A percentile compares a stretch with the other conserved stretches of the same genome.
These are phyloP conservation scores for Hypomecis atomaria DNA, from an alignment of 2,888 invertebrate species.

Conservation along the genomic window DNA sequence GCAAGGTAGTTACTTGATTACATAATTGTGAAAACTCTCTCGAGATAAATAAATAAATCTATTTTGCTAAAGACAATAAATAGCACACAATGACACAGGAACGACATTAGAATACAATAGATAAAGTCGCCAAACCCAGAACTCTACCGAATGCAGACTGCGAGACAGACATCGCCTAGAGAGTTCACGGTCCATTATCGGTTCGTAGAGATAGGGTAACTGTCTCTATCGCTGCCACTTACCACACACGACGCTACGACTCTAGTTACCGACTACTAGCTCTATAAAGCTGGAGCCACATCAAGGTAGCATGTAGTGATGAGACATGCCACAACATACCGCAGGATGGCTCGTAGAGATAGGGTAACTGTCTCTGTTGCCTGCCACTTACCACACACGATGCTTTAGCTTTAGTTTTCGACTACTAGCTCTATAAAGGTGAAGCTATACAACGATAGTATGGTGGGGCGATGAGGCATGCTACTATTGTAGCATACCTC, in stretches of 20 bases:
- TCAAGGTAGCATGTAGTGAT: neutral
- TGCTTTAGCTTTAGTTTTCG: slow-evolving; percentile 55
- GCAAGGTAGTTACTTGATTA: too few species aligned
- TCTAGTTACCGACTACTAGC: slow-evolving; percentile 55
- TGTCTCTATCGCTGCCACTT: slow-evolving; percentile 71
- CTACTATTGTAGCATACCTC: too few species aligned
- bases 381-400: slow-evolving; percentile 62
- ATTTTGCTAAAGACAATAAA: too few species aligned
- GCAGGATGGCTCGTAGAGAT: slow-evolving; percentile 65
- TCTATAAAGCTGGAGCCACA: slow-evolving; percentile 9
- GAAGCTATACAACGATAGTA: too few species aligned
- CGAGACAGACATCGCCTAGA: slow-evolving; percentile 67
- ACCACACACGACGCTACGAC: slow-evolving; percentile 51
- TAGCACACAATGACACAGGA: neutral
- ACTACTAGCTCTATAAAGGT: slow-evolving; percentile 38
- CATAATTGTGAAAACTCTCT: too few species aligned
- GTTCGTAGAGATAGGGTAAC: slow-evolving; percentile 69
- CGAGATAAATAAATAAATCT: too few species aligned
- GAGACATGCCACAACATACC: neutral
- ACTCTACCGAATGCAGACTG: slow-evolving; percentile 23
- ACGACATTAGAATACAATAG: slow-evolving; percentile 15
- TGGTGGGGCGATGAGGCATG: too few species aligned
- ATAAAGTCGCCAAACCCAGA: slow-evolving; percentile 21
- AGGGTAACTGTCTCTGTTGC: slow-evolving; percentile 69
- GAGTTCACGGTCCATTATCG: slow-evolving; percentile 79